These are phyloP conservation scores for Platyrinchus mystaceus DNA, from an alignment of 2,797 vertebrate genomes.

Conservation along the genomic window DNA sequence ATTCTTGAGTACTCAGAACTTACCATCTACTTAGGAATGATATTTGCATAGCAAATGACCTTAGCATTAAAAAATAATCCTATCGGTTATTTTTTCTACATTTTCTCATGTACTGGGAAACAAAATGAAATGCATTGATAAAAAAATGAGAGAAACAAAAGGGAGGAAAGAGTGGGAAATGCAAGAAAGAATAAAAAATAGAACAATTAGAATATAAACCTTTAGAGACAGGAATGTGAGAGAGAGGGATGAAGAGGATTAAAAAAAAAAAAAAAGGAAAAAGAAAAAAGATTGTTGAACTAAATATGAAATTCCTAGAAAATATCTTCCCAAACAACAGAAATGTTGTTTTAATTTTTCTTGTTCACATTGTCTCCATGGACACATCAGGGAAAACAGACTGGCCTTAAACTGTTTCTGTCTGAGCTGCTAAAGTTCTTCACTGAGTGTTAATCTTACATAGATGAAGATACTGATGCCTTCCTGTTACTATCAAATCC, in stretches of 20 bases:
- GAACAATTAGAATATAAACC: neutral
- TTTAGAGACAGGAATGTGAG: neutral
- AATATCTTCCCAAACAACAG: neutral
- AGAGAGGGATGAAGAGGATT: neutral
- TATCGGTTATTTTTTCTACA: neutral
- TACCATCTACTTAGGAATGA: neutral
- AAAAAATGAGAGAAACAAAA: neutral
- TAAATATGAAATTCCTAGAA: neutral
- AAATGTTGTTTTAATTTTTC: neutral
- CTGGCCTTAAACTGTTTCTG: neutral
- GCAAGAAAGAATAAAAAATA: neutral
- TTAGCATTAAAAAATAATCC: neutral
- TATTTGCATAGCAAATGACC: neutral
- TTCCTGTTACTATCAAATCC: neutral
- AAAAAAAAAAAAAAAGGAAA: neutral
- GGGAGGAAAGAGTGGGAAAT: fast-evolving
- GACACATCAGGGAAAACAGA: neutral
- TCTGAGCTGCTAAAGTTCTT: neutral
- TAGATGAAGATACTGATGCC: neutral
- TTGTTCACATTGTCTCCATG: neutral
- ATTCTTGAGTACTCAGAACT: neutral
- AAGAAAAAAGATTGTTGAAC: neutral
- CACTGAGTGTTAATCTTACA: neutral
- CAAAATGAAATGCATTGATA: neutral
- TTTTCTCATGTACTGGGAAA: neutral